These are phyloP conservation scores for Plusia festucae DNA, from an alignment of 2,888 invertebrate genomes.

Conservation along the genomic window DNA sequence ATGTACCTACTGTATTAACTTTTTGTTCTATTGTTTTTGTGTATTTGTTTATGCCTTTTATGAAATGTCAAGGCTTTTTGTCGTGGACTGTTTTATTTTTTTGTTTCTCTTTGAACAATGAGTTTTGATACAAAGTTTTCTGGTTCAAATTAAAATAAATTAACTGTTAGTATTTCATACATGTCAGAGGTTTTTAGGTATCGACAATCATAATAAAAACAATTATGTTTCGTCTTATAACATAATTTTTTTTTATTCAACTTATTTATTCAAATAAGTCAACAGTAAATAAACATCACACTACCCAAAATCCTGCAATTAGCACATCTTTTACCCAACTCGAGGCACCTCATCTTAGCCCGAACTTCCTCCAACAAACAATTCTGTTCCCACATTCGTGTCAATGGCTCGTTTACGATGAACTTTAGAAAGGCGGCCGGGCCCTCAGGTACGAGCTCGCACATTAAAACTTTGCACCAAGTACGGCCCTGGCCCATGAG, in stretches of 20 bases:
- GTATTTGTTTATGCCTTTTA: conserved; percentile 51
- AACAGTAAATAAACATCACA: conserved; percentile 30
- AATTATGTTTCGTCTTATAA: too few species aligned
- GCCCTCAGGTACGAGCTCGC: conserved; percentile 54
- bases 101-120: conserved; percentile 18
- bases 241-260: too few species aligned
- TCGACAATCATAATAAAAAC: neutral
- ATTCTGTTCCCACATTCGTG: conserved; percentile 61
- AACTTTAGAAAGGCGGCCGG: conserved; percentile 59
- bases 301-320: conserved; percentile 46
- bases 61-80: conserved; percentile 43
- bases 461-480: conserved; percentile 84
- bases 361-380: conserved; percentile 53
- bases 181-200: too few species aligned
- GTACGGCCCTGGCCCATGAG: conserved; percentile 69
- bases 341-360: conserved; percentile 53
- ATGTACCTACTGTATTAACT: conserved; percentile 74
- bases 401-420: conserved; percentile 63
- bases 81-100: conserved; percentile 32
- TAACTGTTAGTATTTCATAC: too few species aligned
- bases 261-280: neutral
- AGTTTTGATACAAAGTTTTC: too few species aligned
- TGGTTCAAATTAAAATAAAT: too few species aligned
- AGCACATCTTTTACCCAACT: conserved; percentile 58
- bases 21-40: conserved; percentile 63